A percentile compares a stretch with the other conserved stretches of the same genome.
Evolutionary conservation across 2,113 vertebrate genomes (phyloP).

Genomic region (Protomyctophum bolini): DNA sequence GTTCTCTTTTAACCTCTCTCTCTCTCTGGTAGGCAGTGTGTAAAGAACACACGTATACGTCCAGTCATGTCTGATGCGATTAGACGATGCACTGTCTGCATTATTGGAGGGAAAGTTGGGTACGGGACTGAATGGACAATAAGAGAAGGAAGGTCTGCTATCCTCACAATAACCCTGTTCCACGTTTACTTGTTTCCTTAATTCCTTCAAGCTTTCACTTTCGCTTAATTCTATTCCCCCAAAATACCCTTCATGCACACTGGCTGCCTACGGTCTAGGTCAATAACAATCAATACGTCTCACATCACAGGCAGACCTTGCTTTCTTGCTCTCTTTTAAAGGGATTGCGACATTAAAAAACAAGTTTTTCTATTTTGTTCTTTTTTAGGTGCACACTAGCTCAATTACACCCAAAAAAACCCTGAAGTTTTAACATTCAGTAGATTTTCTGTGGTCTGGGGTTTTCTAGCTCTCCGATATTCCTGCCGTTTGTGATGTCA

Average conservation of each 20-base stretch:
- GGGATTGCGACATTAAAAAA: too few species aligned
- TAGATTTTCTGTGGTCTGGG: too few species aligned
- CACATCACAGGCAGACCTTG: conserved; percentile 18
- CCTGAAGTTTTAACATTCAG: too few species aligned
- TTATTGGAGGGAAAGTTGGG: background rate
- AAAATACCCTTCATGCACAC: conserved; percentile 36
- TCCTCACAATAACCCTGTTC: conserved; percentile 6
- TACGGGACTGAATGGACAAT: background rate
- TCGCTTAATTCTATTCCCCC: conserved; percentile 15
- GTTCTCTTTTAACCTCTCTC: conserved; percentile 4
- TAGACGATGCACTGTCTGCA: background rate
- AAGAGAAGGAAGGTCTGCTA: background rate
- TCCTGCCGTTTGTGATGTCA: too few species aligned
- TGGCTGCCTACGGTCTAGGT: conserved; percentile 17
- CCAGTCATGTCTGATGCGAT: conserved; percentile 22
- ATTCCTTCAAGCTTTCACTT: conserved; percentile 18
- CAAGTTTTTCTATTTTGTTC: too few species aligned
- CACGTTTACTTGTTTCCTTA: background rate
- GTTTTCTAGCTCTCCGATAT: too few species aligned
- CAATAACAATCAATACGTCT: conserved; percentile 51
- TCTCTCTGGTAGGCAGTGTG: conserved; percentile 7
- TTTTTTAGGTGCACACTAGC: too few species aligned
- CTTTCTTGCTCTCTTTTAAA: background rate
- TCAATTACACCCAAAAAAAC: too few species aligned
- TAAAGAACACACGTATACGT: background rate